Percentiles rank a stretch among this genome's conserved stretches.
Conservation (phyloP, 35 echinoderm and acorn worm species). For the Heliocidaris erythrogramma region DNA sequence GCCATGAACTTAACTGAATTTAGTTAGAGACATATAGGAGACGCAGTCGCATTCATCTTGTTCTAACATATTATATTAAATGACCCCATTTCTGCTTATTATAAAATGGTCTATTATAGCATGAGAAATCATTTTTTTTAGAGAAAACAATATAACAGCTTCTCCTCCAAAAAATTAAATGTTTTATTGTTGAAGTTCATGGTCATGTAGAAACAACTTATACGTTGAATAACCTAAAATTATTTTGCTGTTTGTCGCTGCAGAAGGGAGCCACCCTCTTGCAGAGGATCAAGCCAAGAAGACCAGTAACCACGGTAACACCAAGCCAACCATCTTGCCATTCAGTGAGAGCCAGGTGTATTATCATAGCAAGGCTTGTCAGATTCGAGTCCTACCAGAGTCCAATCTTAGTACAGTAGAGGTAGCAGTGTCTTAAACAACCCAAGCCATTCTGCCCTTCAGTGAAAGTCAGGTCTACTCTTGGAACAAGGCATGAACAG, state of each 20-base stretch:
- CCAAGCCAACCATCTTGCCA: constrained; percentile 31
- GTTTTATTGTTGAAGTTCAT: no score
- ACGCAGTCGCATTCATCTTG: no score
- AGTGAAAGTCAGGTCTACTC: neutral
- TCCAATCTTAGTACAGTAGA: constrained; percentile 85
- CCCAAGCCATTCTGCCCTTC: neutral
- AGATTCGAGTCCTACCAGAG: constrained; percentile 83
- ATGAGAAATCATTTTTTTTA: no score
- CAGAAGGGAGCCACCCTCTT: neutral
- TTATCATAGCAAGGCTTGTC: constrained; percentile 73
- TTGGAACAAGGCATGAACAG: neutral
- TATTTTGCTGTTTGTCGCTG: neutral
- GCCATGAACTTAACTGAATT: no score
- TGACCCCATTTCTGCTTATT: no score
- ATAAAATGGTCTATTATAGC: no score
- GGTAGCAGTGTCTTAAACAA: constrained; percentile 56
- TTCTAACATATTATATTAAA: no score
- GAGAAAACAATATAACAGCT: no score
- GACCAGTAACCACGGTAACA: neutral
- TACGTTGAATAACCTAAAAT: constrained; percentile 13
- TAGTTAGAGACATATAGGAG: no score
- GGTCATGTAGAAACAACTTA: neutral
- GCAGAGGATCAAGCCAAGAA: neutral
- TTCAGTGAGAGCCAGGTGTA: constrained; percentile 84
- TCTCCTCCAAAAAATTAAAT: no score